Conservation (phyloP, 2,888 invertebrate genomes). For the Anagyrus pseudococci region DNA sequence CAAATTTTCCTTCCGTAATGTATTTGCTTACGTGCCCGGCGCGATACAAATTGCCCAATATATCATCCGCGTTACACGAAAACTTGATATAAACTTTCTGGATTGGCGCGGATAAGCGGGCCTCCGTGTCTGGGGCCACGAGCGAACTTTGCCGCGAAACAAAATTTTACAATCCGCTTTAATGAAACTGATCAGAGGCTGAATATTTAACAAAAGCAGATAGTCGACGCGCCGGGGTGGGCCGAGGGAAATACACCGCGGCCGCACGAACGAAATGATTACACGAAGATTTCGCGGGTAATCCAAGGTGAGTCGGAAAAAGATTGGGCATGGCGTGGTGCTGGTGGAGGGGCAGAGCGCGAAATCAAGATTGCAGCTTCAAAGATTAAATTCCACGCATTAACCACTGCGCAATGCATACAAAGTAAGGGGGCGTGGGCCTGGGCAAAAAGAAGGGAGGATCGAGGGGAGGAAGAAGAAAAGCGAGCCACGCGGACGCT, state of each 20-base stretch:
- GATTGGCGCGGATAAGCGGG: constrained; percentile 1
- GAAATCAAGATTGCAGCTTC: not conserved
- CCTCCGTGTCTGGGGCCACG: not conserved
- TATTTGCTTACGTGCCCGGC: not conserved
- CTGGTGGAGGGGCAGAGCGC: not conserved
- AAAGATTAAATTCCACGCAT: constrained; percentile 22
- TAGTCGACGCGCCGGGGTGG: too few species aligned
- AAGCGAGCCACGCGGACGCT: not conserved
- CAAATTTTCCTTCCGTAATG: not conserved
- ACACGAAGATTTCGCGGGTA: constrained; percentile 6
- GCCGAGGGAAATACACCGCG: not conserved
- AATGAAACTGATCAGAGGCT: constrained; percentile 21
- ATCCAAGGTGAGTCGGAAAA: not conserved
- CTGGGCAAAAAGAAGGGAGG: not conserved
- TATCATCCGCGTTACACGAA: not conserved
- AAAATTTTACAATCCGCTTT: constrained; percentile 16
- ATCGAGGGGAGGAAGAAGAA: not conserved
- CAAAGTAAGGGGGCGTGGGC: not conserved
- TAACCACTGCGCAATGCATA: constrained; percentile 6
- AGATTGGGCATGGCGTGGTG: not conserved
- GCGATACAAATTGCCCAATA: constrained; percentile 13
- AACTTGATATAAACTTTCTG: constrained; percentile 17
- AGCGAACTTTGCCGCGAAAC: not conserved
- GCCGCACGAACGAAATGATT: constrained; percentile 4
- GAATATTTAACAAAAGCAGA: too few species aligned